Evolutionary conservation across 2,888 invertebrate genomes (phyloP).

Genomic region (Drosophila kuntzei): DNA sequence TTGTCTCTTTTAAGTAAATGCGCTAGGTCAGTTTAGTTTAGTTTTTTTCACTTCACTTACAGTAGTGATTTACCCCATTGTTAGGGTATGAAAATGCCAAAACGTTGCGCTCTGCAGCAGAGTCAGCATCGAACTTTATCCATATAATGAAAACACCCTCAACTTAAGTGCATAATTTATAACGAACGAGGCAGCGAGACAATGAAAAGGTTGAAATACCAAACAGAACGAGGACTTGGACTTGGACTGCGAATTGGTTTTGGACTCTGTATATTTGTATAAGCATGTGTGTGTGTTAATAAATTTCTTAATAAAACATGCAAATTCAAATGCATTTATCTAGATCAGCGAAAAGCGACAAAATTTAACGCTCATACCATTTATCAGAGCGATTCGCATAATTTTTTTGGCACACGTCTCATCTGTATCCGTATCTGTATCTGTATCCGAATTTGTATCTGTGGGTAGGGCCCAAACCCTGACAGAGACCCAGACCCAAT

Average conservation of each 20-base stretch:
- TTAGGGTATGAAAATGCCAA: slow-evolving; percentile 54
- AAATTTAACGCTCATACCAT: slow-evolving; percentile 78
- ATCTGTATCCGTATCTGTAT: slow-evolving; percentile 17
- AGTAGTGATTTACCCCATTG: not conserved
- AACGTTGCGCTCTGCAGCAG: slow-evolving; percentile 42
- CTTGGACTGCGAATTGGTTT: slow-evolving; percentile 20
- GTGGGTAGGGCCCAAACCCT: slow-evolving; percentile 47
- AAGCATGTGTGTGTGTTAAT: slow-evolving; percentile 67
- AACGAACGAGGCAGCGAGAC: slow-evolving; percentile 77
- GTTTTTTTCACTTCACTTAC: not conserved
- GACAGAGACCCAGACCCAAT: slow-evolving; percentile 21
- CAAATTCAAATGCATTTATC: slow-evolving; percentile 83
- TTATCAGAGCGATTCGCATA: slow-evolving; percentile 71
- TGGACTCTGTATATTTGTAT: slow-evolving; percentile 12
- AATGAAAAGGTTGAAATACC: slow-evolving; percentile 66
- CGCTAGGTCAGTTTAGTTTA: not conserved
- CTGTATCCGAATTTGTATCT: slow-evolving; percentile 12
- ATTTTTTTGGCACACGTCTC: slow-evolving; percentile 76
- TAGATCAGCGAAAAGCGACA: slow-evolving; percentile 82
- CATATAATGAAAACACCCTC: slow-evolving; percentile 83
- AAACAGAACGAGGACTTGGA: slow-evolving; percentile 50
- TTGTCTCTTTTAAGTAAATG: no score
- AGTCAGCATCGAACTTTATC: slow-evolving; percentile 69
- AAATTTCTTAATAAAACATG: slow-evolving; percentile 81
- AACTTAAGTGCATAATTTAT: slow-evolving; percentile 84